Evolutionary conservation across 2,888 invertebrate genomes (phyloP), one percentile per base, ranked within the genome.

Genomic region (Sarcophaga subvicina): DNA sequence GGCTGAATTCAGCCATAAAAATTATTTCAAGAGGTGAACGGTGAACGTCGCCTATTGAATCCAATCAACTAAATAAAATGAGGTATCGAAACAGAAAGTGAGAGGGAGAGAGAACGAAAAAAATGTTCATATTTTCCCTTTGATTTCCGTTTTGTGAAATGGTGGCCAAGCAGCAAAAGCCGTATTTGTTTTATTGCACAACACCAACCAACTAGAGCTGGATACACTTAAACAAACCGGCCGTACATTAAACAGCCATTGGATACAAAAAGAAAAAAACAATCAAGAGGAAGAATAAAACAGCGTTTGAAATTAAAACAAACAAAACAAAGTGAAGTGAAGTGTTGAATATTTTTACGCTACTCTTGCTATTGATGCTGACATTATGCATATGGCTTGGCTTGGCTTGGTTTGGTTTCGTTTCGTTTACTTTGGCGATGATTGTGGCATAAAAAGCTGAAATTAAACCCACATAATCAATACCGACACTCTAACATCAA

Each of bases 361-460:
- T 80, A 77, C 67, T 76, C 49, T 80, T 67, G 76, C 76, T 86
- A 86, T 86, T 80, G 76, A 80, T 83, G 80, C 70, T 83, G 83
- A 83, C 80, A 77, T 80, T 80, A 72, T 76, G 80, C 86, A 83
- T 76, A 75, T 86, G 80, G 76, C 62, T 49, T 54, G 17, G 54
- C 14, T 5, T 54, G 0, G 49, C 14, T 49, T 49, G 49, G 3
- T 14, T 5, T 54, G 0, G 49, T 2, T 49, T 49, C 14, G 3
- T 14, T 54, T 54, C 17, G 54, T 54, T 17, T 54, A 54, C 83
- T 54, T 12, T 54, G 54, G 17, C 17, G 54, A 54, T 37, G 37
- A 10, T 37, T 37, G 37, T 37, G 37, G 37, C 37, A 37, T 37
- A 37, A 37, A 37, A 37, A 37, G 10, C 37, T 37, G 37, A 37